Base-by-base conservation (phyloP, 1,140 invertebrate species). In the Drosophila yakuba region DNA sequence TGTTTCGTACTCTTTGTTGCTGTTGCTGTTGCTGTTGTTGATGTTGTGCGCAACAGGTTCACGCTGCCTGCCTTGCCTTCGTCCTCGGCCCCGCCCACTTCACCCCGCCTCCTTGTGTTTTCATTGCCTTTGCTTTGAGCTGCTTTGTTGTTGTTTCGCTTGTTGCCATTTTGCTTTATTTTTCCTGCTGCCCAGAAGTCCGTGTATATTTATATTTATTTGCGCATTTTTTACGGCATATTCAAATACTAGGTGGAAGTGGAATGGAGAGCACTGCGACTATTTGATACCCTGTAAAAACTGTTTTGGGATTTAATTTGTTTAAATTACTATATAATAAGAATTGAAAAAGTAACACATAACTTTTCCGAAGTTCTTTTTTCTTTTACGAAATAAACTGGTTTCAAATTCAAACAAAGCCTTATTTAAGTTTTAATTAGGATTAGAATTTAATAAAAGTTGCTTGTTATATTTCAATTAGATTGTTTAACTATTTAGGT, bases 41-140 rank as follows among this genome's bases (percentile, higher is more conserved):
- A 66, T 72, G 72, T 71, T 56, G 59, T 74, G 73, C 58, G 84
- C 84, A 88, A 88, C 84, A 88, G 84, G 84, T 88, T 88, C 77
- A 88, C 41, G 47, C 41, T 64, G 51, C 54, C 55, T 8, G 55
- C 38, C 15, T 28, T 36, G 8, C 23, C 35, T 60, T 60, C 15
- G 55, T 47, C 32, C 62, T 32, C 15, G 36, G n/a, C 43, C 36
- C 44, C 41, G 8, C 10, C 48, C 38, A 15, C 54, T 25, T 23
- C 17, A 10, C 36, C 55, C 38, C 38, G 38, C 38, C 50, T 5
- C 59, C 47, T 57, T 59, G 50, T 77, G 50, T 67, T 80, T 61
- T 79, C 64, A 20, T 50, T 69, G 51, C 75, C 52, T 47, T 75
- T 55, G 51, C 52, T 82, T 82, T 78, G 56, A 78, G 71, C 77